These are phyloP conservation scores for Neocrepidodera transversa DNA, from an alignment of 2,888 invertebrate species.

Conservation along the genomic window DNA sequence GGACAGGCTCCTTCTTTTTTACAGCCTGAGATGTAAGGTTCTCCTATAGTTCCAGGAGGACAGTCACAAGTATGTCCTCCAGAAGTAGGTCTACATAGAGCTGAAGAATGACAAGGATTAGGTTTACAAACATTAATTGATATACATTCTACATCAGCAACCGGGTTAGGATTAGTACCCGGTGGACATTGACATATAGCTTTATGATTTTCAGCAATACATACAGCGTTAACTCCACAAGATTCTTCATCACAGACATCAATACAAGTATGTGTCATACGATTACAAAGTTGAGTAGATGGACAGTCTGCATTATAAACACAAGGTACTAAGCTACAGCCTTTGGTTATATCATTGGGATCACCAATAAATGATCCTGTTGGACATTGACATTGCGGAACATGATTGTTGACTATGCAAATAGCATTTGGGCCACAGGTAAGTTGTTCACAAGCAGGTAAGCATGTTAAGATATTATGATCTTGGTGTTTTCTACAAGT, in stretches of 20 bases:
- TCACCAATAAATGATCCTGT: constrained; percentile 86
- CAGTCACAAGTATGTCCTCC: constrained; percentile 83
- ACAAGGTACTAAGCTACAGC: constrained; percentile 83
- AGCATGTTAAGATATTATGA: constrained; percentile 70
- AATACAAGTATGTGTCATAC: constrained; percentile 81
- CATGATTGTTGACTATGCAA: constrained; percentile 89
- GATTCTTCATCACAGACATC: constrained; percentile 82
- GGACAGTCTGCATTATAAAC: constrained; percentile 88
- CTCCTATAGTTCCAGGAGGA: constrained; percentile 77
- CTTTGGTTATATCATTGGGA: constrained; percentile 76
- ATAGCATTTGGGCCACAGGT: constrained; percentile 86
- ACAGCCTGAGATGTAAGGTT: constrained; percentile 79
- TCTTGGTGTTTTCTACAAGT: constrained; percentile 71
- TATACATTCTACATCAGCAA: constrained; percentile 83
- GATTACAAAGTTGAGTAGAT: constrained; percentile 79
- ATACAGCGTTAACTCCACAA: constrained; percentile 87
- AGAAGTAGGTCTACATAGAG: constrained; percentile 74
- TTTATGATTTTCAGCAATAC: constrained; percentile 84
- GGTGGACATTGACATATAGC: constrained; percentile 86
- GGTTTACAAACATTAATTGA: constrained; percentile 75
- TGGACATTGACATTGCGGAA: constrained; percentile 88
- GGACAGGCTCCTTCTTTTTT: constrained; percentile 78
- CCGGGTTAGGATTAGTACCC: constrained; percentile 80
- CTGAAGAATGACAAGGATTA: constrained; percentile 82
- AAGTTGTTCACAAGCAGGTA: constrained; percentile 78